These are phyloP conservation scores for Bombus pascuorum DNA, from an alignment of 1,140 invertebrate genomes.

Conservation along the genomic window DNA sequence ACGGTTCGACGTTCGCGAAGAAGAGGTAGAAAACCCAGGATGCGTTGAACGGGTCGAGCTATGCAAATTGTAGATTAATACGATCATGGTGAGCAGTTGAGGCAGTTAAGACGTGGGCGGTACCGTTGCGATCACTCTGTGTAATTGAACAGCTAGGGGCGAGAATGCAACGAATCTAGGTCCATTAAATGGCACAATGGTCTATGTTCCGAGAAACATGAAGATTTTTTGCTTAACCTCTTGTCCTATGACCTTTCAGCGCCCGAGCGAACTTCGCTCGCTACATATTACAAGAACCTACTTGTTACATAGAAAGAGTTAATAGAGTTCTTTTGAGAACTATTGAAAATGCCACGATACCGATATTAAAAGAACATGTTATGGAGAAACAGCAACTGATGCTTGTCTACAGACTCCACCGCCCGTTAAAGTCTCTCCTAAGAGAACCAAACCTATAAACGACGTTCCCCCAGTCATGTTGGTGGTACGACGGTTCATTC, in stretches of 20 bases:
- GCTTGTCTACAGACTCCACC: too few relatives aligned
- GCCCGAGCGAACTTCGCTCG: too few relatives aligned
- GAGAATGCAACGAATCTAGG: slow-evolving; percentile 21
- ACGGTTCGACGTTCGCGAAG: slow-evolving; percentile 2
- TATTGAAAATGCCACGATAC: background rate
- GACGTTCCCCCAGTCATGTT: background rate
- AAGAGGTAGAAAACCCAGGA: background rate
- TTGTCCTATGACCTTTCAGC: too few relatives aligned
- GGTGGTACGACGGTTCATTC: background rate
- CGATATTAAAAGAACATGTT: background rate
- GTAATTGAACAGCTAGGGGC: slow-evolving; percentile 25
- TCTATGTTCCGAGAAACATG: background rate
- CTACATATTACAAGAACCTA: too few relatives aligned
- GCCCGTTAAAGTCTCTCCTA: background rate
- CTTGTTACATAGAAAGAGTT: background rate
- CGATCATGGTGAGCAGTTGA: slow-evolving; percentile 12
- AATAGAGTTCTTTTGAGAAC: too few relatives aligned
- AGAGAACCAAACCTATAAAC: too few relatives aligned
- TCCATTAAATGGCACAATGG: slow-evolving; percentile 7
- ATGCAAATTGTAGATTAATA: slow-evolving; percentile 49
- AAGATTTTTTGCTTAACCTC: background rate
- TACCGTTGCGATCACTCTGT: slow-evolving; percentile 15
- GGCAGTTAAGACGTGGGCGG: slow-evolving; percentile 30
- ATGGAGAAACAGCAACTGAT: background rate
- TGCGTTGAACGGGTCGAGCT: slow-evolving; percentile 16